These are phyloP conservation scores for Hexactinellida sp. DNA, from an alignment of 37 sponge, comb jelly and placozoan genomes.

Conservation along the genomic window DNA sequence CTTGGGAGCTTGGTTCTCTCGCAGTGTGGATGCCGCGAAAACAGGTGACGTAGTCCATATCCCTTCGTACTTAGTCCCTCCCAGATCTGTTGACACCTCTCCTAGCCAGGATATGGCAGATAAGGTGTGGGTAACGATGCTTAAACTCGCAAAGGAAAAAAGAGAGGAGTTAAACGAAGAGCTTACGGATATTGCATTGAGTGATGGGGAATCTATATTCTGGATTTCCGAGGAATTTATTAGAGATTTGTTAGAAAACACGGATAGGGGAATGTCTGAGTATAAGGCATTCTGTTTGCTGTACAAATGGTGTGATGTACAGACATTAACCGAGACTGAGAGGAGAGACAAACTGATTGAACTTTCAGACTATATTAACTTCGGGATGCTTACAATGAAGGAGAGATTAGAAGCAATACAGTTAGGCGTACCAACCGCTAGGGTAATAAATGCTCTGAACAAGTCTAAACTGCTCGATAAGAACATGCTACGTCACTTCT, in stretches of 20 bases:
- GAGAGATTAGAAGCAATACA: constrained; percentile 41
- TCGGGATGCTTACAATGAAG: constrained; percentile 40
- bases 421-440: constrained; percentile 33
- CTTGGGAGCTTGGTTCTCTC: constrained; percentile 36
- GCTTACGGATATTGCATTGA: neutral
- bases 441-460: constrained; percentile 53
- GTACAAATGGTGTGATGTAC: constrained; percentile 36
- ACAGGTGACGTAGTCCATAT: constrained; percentile 36
- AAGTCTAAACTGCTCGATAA: constrained; percentile 35
- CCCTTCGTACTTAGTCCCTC: constrained; percentile 24
- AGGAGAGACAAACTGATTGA: constrained; percentile 16
- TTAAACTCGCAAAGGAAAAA: too few relatives aligned
- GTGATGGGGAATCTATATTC: neutral
- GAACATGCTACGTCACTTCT: constrained; percentile 31
- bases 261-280: constrained; percentile 25
- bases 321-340: constrained; percentile 20
- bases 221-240: constrained; percentile 36
- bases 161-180: constrained; percentile 17
- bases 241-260: constrained; percentile 15
- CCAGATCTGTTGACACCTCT: neutral
- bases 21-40: constrained; percentile 52
- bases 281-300: constrained; percentile 33
- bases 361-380: constrained; percentile 43
- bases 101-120: neutral
- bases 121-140: too few relatives aligned